Percentiles rank a stretch among this genome's conserved stretches.
Conservation (phyloP, 2,888 invertebrate genomes). For the Lamellibrachia columna region DNA sequence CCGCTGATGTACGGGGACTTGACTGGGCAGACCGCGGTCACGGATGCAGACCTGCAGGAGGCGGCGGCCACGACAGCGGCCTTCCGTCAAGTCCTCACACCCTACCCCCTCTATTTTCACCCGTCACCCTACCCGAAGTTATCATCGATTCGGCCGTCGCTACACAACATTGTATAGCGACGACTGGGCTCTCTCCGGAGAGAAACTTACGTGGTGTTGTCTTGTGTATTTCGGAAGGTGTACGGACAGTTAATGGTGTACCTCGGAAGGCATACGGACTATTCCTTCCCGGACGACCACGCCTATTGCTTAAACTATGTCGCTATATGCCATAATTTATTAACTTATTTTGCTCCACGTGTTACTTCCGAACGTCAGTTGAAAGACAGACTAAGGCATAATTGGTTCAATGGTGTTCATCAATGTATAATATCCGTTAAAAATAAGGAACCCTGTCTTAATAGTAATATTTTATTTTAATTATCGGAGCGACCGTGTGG, state of each 20-base stretch:
- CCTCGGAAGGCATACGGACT: not conserved
- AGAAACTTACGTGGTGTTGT: not conserved
- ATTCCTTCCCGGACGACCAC: not conserved
- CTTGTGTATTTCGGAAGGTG: not conserved
- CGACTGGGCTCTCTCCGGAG: not conserved
- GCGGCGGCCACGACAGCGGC: not conserved
- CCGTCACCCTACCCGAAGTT: conserved; percentile 73
- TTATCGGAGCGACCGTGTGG: not conserved
- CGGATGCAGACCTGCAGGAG: not conserved
- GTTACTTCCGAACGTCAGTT: not conserved
- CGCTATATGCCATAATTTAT: not conserved
- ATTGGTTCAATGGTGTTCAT: not conserved
- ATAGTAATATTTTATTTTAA: not conserved
- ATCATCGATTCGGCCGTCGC: not conserved
- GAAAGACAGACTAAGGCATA: not conserved
- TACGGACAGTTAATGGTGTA: not conserved
- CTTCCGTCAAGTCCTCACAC: not conserved
- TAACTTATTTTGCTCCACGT: not conserved
- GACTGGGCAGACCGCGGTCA: not conserved
- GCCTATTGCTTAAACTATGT: not conserved
- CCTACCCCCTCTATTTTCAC: not conserved
- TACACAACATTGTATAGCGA: not conserved
- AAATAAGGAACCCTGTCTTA: not conserved
- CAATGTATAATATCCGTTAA: not conserved
- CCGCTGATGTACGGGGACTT: conserved; percentile 80